phyloP scores from a whole-genome alignment of 1,140 invertebrate species.

The Hyphantria cunea region DNA sequence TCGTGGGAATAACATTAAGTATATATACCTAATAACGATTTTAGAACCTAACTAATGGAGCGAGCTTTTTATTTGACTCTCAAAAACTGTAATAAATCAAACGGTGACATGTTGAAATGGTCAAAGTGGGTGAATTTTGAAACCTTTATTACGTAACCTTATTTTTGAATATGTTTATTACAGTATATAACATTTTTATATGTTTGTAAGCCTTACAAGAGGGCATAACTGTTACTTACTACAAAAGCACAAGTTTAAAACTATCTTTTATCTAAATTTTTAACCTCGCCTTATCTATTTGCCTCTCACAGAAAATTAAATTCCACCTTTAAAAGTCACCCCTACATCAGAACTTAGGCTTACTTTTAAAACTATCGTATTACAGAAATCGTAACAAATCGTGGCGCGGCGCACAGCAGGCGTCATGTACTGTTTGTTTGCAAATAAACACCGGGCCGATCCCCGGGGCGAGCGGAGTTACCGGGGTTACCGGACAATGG shows the following conservation, averaged over 20 bases:
- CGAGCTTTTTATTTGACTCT: conserved; percentile 21
- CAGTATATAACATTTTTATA: conserved; percentile 22
- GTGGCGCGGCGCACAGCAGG: conserved; percentile 25
- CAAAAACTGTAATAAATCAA: conserved; percentile 27
- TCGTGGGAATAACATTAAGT: conserved; percentile 21
- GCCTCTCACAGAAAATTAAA: too few relatives aligned
- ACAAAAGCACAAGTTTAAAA: neutral
- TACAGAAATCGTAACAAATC: conserved; percentile 30
- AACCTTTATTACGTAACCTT: conserved; percentile 17
- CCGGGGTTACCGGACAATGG: conserved; percentile 43
- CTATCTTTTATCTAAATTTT: too few relatives aligned
- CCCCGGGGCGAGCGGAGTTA: conserved; percentile 38
- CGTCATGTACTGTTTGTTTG: conserved; percentile 26
- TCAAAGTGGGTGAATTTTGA: conserved; percentile 7
- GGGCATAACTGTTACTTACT: neutral
- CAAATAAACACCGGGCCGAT: conserved; percentile 67
- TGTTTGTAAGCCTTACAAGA: conserved; percentile 19
- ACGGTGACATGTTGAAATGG: conserved; percentile 10
- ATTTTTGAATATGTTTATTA: conserved; percentile 11
- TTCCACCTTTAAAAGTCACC: conserved; percentile 12
- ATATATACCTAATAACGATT: conserved; percentile 32
- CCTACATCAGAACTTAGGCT: conserved; percentile 17
- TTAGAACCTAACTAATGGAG: conserved; percentile 49
- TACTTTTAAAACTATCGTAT: conserved; percentile 26
- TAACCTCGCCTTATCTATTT: too few relatives aligned